Percentiles rank a stretch among this genome's conserved stretches.
Conservation (phyloP, 1,140 invertebrate genomes). For the Drosophila novamexicana region DNA sequence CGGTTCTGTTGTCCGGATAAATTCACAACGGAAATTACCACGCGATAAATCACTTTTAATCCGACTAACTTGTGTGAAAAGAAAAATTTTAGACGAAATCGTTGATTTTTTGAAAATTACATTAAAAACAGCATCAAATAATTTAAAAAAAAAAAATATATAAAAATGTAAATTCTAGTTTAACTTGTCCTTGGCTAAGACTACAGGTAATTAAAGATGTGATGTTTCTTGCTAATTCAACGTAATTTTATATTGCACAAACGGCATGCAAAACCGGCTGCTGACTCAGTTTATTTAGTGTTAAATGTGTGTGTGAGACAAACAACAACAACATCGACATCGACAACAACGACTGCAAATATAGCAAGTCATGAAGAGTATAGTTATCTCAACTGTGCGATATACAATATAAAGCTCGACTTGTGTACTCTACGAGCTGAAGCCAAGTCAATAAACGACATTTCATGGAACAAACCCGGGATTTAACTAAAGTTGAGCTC, state of each 20-base stretch:
- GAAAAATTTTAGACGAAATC: not conserved
- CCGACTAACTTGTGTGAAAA: not conserved
- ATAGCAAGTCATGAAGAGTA: constrained; percentile 57
- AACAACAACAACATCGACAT: constrained; percentile 38
- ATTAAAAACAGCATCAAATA: constrained; percentile 4
- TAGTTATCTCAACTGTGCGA: constrained; percentile 39
- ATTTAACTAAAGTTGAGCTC: constrained; percentile 21
- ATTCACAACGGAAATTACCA: constrained; percentile 14
- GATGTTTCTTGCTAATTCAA: constrained; percentile 59
- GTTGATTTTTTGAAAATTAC: not conserved
- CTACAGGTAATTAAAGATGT: constrained; percentile 63
- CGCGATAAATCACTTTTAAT: not conserved
- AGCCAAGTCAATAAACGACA: constrained; percentile 15
- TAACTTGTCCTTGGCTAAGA: constrained; percentile 50
- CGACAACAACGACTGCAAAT: constrained; percentile 33
- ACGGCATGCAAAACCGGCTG: constrained; percentile 70
- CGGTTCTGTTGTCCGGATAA: constrained; percentile 52
- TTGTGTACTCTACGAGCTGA: constrained; percentile 15
- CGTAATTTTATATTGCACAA: constrained; percentile 47
- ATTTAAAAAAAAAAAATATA: not conserved
- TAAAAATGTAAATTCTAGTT: constrained; percentile 38
- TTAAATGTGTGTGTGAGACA: constrained; percentile 15
- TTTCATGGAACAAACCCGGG: constrained; percentile 23
- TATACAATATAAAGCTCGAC: constrained; percentile 41
- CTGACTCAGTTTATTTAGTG: constrained; percentile 57